Base-by-base conservation (phyloP, 2,113 vertebrate species). In the Corapipo altera region DNA sequence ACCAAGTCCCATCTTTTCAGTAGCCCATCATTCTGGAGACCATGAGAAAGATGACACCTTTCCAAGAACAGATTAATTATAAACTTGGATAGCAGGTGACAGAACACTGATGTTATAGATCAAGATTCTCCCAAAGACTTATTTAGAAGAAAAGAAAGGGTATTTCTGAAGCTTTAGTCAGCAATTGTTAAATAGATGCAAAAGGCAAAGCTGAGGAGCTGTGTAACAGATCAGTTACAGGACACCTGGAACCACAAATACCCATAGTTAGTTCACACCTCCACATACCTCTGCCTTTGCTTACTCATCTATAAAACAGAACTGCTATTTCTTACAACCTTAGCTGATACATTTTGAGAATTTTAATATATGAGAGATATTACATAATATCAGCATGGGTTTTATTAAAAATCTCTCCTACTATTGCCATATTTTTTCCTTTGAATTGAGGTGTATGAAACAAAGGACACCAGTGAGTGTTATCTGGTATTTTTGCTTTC, bases 321-420 rank as follows among this genome's bases (percentile, higher is more conserved):
- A 51, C 26, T 69, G 44, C 17, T 26, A 65, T 57, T 89, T 76
- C 61, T 62, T 75, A 57, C 57, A 35, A 6, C 46, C n/a, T 67
- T 30, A 28, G 13, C 27, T 16, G 10, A 33, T 22, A 28, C 0
- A 0, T 49, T 23, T 37, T 39, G 23, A 81, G 64, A 46, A 73
- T 48, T 55, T 57, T 74, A 26, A 8, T 71, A 62, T 32, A 39
- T 48, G 41, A 71, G 43, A 77, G 61, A 6, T 21, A 28, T 19
- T 22, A 9, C 1, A 0, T 9, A 16, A 32, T 15, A 44, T 26
- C 1, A 1, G 8, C 2, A 1, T 8, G 39, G 49, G 39, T 35
- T 20, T 15, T n/a, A 69, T 57, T 76, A 43, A 32, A 91, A 83
- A 24, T 64, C 20, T 71, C 58, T 62, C 48, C 64, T 84, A 10